These are phyloP conservation scores for Drosophila anceps DNA, from an alignment of 2,888 invertebrate genomes.

Conservation along the genomic window DNA sequence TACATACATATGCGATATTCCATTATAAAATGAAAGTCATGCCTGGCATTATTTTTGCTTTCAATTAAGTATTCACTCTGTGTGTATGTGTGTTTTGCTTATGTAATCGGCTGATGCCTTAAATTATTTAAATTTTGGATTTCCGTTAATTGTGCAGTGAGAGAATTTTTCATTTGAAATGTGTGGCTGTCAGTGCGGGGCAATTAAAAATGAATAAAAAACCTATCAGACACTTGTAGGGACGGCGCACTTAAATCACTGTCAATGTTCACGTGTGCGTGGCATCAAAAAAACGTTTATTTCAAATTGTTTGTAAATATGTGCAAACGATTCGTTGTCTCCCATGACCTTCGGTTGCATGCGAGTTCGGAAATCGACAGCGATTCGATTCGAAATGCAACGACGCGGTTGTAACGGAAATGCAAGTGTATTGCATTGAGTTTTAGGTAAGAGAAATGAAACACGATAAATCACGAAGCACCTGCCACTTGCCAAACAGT, in stretches of 20 bases:
- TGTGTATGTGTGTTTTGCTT: slow-evolving; percentile 33
- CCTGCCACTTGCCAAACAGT: slow-evolving; percentile 12
- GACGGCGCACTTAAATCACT: slow-evolving; percentile 65
- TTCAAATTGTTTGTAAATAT: slow-evolving; percentile 31
- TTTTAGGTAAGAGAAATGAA: slow-evolving; percentile 6
- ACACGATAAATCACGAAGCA: slow-evolving; percentile 20
- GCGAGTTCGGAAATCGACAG: slow-evolving; percentile 54
- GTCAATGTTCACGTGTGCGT: slow-evolving; percentile 64
- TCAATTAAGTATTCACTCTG: slow-evolving; percentile 31
- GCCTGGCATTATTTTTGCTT: slow-evolving; percentile 17
- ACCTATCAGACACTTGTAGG: slow-evolving; percentile 4
- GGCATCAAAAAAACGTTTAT: slow-evolving; percentile 42
- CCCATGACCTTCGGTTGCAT: slow-evolving; percentile 63
- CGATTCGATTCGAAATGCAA: slow-evolving; percentile 6
- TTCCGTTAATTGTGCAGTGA: slow-evolving; percentile 71
- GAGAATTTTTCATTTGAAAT: slow-evolving; percentile 42
- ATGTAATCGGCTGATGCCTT: slow-evolving; percentile 52
- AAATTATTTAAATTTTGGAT: slow-evolving; percentile 66
- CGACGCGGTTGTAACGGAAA: slow-evolving; percentile 47
- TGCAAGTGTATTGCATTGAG: slow-evolving; percentile 9
- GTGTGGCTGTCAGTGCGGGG: slow-evolving; percentile 11
- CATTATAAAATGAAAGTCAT: slow-evolving; percentile 39
- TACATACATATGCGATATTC: not conserved
- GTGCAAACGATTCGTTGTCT: slow-evolving; percentile 19
- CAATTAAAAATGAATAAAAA: slow-evolving; percentile 42